A percentile compares a stretch with the other conserved stretches of the same genome.
phyloP scores from a whole-genome alignment of 2,888 invertebrate genomes.

The Aradus depressus region DNA sequence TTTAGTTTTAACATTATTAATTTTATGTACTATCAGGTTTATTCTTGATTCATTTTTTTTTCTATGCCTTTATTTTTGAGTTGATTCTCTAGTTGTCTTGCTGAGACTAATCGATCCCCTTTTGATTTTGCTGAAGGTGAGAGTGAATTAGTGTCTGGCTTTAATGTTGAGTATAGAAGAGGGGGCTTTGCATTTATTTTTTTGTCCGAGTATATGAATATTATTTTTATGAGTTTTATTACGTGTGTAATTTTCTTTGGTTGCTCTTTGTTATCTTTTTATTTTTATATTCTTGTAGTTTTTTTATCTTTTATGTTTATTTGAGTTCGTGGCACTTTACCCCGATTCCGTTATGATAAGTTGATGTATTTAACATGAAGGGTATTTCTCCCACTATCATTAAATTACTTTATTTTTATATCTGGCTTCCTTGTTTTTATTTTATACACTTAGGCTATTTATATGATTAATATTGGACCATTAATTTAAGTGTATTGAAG shows the following conservation, averaged over 20 bases:
- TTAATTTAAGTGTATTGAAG: conserved; percentile 40
- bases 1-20: conserved; percentile 1
- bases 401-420: conserved; percentile 5
- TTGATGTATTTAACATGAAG: conserved; percentile 38
- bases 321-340: conserved; percentile 45
- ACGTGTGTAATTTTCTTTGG: conserved; percentile 50
- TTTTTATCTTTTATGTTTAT: conserved; percentile 51
- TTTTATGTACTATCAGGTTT: neutral
- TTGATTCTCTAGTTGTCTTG: conserved; percentile 37
- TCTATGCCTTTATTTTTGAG: conserved; percentile 11
- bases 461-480: neutral
- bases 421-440: conserved; percentile 43
- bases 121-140: conserved; percentile 73
- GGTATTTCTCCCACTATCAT: neutral
- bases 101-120: conserved; percentile 60
- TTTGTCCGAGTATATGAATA: conserved; percentile 56
- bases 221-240: conserved; percentile 55
- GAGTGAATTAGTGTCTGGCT: conserved; percentile 65
- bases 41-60: conserved; percentile 11
- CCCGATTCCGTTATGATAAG: conserved; percentile 43
- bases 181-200: conserved; percentile 51
- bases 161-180: conserved; percentile 66
- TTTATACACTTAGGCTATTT: neutral
- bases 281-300: conserved; percentile 46
- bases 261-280: conserved; percentile 39